These are phyloP conservation scores for Dusona sp. DNA, from an alignment of 2,888 invertebrate genomes.

Conservation along the genomic window DNA sequence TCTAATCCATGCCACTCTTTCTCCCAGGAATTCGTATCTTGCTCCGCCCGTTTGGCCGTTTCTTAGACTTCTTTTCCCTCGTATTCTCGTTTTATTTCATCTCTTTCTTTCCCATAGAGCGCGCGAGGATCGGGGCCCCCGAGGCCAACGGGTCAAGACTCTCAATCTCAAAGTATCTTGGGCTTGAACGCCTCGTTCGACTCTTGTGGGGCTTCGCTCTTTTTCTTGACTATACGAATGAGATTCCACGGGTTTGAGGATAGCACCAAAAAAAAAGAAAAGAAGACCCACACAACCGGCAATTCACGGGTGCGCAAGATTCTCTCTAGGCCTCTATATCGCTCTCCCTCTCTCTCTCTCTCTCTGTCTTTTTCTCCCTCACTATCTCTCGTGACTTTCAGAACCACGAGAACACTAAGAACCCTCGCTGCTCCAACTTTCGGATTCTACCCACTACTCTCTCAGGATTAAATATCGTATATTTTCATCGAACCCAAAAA, in stretches of 20 bases:
- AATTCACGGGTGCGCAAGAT: constrained; percentile 55
- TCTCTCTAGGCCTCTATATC: constrained; percentile 24
- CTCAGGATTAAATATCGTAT: constrained; percentile 27
- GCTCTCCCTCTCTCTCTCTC: not conserved
- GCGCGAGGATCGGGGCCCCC: constrained; percentile 34
- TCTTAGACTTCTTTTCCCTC: constrained; percentile 51
- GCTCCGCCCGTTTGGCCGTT: constrained; percentile 57
- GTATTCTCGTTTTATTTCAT: constrained; percentile 54
- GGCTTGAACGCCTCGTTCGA: constrained; percentile 45
- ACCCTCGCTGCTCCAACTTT: not conserved
- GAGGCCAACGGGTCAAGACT: constrained; percentile 69
- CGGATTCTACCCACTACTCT: constrained; percentile 18
- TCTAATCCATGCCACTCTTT: constrained; percentile 59
- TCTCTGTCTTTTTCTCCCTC: not conserved
- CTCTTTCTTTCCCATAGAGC: constrained; percentile 62
- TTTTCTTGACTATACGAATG: constrained; percentile 62
- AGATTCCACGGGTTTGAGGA: constrained; percentile 60
- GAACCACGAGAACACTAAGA: constrained; percentile 14
- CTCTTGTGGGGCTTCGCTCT: constrained; percentile 40
- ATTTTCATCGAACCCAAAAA: constrained; percentile 25
- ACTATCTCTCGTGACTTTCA: constrained; percentile 17
- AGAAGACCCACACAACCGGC: constrained; percentile 48
- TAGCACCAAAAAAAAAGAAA: constrained; percentile 43
- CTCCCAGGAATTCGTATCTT: constrained; percentile 63
- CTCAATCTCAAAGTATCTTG: constrained; percentile 65